Evolutionary conservation across 2,113 vertebrate genomes (phyloP).

Genomic region (Campylorhamphus procurvoides): DNA sequence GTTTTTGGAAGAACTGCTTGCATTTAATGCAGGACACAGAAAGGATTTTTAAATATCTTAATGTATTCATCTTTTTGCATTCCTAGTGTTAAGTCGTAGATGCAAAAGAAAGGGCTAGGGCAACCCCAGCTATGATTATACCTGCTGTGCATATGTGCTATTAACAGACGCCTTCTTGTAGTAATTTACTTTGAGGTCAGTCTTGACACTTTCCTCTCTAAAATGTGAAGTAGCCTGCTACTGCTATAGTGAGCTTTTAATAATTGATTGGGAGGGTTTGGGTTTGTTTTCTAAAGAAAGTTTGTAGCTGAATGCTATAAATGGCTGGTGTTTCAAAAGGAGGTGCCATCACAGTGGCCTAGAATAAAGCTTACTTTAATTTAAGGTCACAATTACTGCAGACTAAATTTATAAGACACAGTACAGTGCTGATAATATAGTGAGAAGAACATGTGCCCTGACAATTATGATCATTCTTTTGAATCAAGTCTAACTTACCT

Average conservation of each 20-base stretch:
- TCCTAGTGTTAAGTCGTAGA: not conserved
- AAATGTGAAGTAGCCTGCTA: not conserved
- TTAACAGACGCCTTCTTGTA: constrained; percentile 34
- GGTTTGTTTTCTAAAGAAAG: not conserved
- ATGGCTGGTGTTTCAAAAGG: not conserved
- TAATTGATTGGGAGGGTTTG: not conserved
- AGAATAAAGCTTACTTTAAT: not conserved
- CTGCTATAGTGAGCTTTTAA: not conserved
- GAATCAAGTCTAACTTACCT: constrained; percentile 8
- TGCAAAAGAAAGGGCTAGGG: not conserved
- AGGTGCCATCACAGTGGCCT: not conserved
- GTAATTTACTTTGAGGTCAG: constrained; percentile 43
- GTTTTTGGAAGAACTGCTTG: not conserved
- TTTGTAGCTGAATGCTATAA: not conserved
- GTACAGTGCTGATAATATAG: not conserved
- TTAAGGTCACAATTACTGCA: not conserved
- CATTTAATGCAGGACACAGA: not conserved
- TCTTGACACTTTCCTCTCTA: not conserved
- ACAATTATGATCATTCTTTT: constrained; percentile 5
- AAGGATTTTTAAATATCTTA: not conserved
- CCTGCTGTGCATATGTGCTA: constrained; percentile 17
- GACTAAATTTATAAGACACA: not conserved
- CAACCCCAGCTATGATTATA: constrained; percentile 9
- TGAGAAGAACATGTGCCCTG: not conserved
- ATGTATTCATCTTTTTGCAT: not conserved